Base-by-base conservation (phyloP, 2,113 vertebrate genomes). In the Actenoides lindsayi region DNA sequence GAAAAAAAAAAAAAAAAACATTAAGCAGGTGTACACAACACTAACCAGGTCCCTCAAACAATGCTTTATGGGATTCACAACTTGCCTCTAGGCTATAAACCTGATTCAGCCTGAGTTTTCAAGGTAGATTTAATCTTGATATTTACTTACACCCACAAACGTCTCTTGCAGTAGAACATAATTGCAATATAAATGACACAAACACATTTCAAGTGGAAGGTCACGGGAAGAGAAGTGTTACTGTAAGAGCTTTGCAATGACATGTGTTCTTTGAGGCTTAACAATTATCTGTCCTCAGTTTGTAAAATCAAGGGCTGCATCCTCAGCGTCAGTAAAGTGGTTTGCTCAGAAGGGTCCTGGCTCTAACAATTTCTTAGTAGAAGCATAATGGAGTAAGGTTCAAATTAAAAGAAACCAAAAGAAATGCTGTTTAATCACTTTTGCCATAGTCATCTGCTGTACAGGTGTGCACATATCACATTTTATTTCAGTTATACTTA, bases 11-110 rank as follows among this genome's bases (percentile, higher is more conserved):
- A 97, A 94, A 86, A 98, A 97, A 27, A 97, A 94, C 97, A 98
- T 98, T 98, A 98, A 98, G 97, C 98, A 98, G 98, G 98, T 98
- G 98, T 98, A 98, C 92, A 92, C 96, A 98, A 98, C 98, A 98
- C 97, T 98, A 98, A 98, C 98, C 98, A 98, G 98, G 98, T 97
- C 97, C 94, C 97, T 93, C 4, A 2, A 98, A 98, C 98, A 98
- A 98, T 98, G 97, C 97, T 98, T 98, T 98, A 98, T 98, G 98
- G 97, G 98, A 98, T 98, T 98, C 98, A 96, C 98, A 98, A 96
- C 71, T 97, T 97, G 97, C 97, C 97, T 94, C 80, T 89, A 95
- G 98, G 97, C 98, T 97, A 96, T 97, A 98, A 98, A 98, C 95
- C 44, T 93, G 83, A 98, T 95, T 97, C 96, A 95, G 90, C 77